Evolutionary conservation across 37 sponge, comb jelly and placozoan species (phyloP).

Genomic region (Bolinopsis microptera): DNA sequence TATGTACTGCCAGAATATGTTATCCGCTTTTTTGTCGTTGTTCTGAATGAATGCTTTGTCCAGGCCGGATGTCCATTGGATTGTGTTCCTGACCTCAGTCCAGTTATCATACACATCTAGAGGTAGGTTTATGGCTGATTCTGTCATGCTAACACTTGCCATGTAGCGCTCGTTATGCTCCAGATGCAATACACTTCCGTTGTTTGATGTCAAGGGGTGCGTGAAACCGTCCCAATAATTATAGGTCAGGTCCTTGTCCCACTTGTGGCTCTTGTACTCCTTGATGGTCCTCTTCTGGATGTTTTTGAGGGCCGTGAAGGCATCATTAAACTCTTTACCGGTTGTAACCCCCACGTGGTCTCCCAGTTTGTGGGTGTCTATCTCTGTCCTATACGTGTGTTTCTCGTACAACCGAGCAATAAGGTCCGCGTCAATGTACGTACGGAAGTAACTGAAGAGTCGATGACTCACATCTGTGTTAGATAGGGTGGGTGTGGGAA

Average conservation of each 20-base stretch:
- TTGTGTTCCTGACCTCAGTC: slow-evolving; percentile 38
- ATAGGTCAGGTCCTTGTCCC: neutral
- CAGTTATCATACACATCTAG: slow-evolving; percentile 36
- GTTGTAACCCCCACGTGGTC: neutral
- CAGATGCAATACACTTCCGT: neutral
- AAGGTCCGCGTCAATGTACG: slow-evolving; percentile 25
- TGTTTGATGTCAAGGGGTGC: neutral
- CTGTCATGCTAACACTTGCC: neutral
- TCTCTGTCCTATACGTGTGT: neutral
- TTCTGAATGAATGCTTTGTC: slow-evolving; percentile 46
- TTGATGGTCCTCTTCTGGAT: neutral
- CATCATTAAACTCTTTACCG: neutral
- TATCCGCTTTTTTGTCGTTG: neutral
- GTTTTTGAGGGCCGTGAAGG: neutral
- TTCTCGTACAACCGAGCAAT: neutral
- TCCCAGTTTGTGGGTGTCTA: slow-evolving; percentile 2
- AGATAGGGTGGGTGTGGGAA: neutral
- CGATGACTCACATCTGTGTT: neutral
- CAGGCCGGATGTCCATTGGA: slow-evolving; percentile 19
- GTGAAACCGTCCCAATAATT: slow-evolving; percentile 45
- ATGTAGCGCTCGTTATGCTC: neutral
- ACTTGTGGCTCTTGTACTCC: slow-evolving; percentile 1
- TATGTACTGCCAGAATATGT: slow-evolving; percentile 54
- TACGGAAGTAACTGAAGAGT: neutral
- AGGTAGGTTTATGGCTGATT: slow-evolving; percentile 34